phyloP scores from a whole-genome alignment of 1,140 invertebrate species.

The Aphelenchoides besseyi region DNA sequence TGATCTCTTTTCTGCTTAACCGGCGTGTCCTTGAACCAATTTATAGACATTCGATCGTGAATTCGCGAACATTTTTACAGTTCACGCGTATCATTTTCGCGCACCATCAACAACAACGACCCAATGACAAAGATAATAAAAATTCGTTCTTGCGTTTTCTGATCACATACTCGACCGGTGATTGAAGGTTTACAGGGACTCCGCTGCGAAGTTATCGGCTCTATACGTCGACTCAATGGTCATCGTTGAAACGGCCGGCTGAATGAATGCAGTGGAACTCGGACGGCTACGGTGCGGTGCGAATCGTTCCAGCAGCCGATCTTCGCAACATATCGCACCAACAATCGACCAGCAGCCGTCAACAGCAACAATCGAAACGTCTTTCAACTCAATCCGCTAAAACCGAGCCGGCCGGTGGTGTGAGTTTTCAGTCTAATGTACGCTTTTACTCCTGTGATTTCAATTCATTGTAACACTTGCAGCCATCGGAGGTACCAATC shows the following conservation, averaged over 20 bases:
- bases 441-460: neutral
- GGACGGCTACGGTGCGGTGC: neutral
- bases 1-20: too few species aligned
- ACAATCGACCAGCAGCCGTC: neutral
- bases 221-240: neutral
- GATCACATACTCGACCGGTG: neutral
- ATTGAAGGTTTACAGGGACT: neutral
- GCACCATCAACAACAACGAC: neutral
- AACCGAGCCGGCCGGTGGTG: neutral
- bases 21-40: constrained; percentile 2
- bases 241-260: neutral
- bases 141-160: neutral
- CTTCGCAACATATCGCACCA: neutral
- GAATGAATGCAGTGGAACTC: neutral
- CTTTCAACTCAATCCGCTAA: neutral
- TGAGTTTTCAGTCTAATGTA: neutral
- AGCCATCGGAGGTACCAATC: neutral
- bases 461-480: neutral
- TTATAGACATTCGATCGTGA: neutral
- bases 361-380: neutral
- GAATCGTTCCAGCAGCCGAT: neutral
- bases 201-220: neutral
- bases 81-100: neutral
- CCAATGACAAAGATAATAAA: neutral
- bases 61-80: neutral